Evolutionary conservation across 2,888 invertebrate genomes (phyloP).

Genomic region (Tinea trinotella): DNA sequence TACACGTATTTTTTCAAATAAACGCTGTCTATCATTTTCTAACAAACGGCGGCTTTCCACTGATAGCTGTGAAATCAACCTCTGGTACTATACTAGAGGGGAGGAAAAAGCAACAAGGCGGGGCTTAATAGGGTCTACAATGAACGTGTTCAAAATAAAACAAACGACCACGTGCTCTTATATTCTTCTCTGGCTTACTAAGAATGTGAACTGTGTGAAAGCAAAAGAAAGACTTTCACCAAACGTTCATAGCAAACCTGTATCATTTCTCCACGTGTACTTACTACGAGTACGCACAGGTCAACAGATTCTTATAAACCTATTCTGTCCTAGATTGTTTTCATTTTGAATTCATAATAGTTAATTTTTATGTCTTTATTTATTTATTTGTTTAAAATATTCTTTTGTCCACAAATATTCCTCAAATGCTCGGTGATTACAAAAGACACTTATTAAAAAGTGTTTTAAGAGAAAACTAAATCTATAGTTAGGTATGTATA

Average conservation of each 20-base stretch:
- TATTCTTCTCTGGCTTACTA: neutral
- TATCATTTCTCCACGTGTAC: conserved; percentile 1
- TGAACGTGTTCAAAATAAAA: neutral
- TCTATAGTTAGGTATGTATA: no score
- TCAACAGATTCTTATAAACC: neutral
- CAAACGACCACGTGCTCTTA: neutral
- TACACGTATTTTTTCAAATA: no score
- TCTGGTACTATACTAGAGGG: neutral
- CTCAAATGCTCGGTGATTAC: no score
- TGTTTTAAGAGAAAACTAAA: no score
- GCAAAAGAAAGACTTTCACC: neutral
- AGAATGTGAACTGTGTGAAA: neutral
- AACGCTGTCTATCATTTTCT: neutral
- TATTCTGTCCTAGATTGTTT: neutral
- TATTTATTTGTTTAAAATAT: no score
- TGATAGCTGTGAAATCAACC: neutral
- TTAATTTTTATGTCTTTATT: neutral
- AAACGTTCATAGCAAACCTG: neutral
- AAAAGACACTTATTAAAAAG: no score
- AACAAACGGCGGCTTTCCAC: neutral
- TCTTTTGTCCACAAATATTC: no score
- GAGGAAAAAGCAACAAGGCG: conserved; percentile 3
- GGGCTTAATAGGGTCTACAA: neutral
- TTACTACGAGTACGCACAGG: neutral
- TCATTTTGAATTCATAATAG: neutral